Evolutionary conservation across 1,140 invertebrate genomes (phyloP).

Genomic region (Zaprionus kolodkinae): DNA sequence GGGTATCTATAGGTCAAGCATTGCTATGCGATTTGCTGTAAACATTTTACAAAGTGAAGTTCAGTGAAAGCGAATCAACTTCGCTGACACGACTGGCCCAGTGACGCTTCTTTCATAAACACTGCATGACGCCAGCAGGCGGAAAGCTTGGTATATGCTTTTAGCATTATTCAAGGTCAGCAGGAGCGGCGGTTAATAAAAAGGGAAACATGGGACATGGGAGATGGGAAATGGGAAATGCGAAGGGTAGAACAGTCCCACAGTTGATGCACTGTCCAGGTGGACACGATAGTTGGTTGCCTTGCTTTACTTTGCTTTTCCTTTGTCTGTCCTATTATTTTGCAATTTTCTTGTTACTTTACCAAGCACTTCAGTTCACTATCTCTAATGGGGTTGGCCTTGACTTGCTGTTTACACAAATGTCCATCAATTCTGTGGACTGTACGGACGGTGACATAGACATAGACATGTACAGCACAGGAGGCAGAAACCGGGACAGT

Average conservation of each 20-base stretch:
- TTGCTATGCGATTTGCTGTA: not conserved
- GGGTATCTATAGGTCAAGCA: not conserved
- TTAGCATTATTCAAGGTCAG: slow-evolving; percentile 36
- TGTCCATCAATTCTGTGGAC: slow-evolving; percentile 17
- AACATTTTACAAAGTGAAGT: slow-evolving; percentile 34
- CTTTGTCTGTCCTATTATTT: slow-evolving; percentile 32
- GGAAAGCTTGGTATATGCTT: slow-evolving; percentile 37
- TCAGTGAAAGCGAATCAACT: slow-evolving; percentile 16
- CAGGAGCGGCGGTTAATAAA: slow-evolving; percentile 1
- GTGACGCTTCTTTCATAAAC: slow-evolving; percentile 54
- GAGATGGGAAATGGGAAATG: not conserved
- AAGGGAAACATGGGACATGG: not conserved
- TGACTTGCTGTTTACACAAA: slow-evolving; percentile 28
- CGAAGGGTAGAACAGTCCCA: not conserved
- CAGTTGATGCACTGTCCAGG: not conserved
- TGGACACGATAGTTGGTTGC: not conserved
- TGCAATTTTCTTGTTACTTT: slow-evolving; percentile 66
- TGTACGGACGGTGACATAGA: not conserved
- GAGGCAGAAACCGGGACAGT: not conserved
- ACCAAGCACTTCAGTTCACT: slow-evolving; percentile 33
- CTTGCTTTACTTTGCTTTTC: not conserved
- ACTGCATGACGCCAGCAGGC: slow-evolving; percentile 48
- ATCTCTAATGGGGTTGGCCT: slow-evolving; percentile 36
- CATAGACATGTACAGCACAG: not conserved
- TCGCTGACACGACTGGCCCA: slow-evolving; percentile 1